Conservation (phyloP, 2,113 vertebrate species). For the Ceyx melanurus region DNA sequence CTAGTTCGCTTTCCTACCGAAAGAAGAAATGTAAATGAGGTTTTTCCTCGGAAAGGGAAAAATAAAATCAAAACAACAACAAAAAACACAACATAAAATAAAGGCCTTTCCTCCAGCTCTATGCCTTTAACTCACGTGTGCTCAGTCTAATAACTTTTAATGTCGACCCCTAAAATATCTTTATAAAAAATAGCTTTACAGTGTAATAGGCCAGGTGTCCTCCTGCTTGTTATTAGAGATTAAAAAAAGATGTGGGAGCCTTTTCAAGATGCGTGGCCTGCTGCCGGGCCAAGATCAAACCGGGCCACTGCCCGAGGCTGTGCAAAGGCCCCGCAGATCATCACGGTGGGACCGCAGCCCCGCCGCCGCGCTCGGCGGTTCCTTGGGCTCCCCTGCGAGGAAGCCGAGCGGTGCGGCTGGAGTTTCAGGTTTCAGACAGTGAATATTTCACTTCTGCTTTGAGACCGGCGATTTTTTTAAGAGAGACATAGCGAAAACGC, state of each 20-base stretch:
- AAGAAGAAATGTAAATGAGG: conserved; percentile 55
- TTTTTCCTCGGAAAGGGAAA: conserved; percentile 40
- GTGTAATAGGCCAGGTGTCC: conserved; percentile 79
- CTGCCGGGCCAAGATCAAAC: neutral
- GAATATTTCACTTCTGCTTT: conserved; percentile 82
- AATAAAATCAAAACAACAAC: neutral
- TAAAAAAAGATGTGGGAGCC: conserved; percentile 72
- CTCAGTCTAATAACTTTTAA: conserved; percentile 83
- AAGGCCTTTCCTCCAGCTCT: conserved; percentile 71
- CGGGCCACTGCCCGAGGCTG: neutral
- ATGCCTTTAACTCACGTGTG: conserved; percentile 74
- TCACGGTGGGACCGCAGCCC: neutral
- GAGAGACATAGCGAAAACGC: conserved; percentile 52
- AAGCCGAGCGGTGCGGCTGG: conserved; percentile 57
- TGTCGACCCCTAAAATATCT: conserved; percentile 80
- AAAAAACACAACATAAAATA: neutral
- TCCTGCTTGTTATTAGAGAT: conserved; percentile 74
- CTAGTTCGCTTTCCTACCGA: conserved; percentile 55
- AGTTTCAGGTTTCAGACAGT: conserved; percentile 76
- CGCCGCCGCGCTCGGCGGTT: neutral
- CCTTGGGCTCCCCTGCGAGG: neutral
- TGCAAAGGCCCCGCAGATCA: neutral
- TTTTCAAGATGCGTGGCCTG: conserved; percentile 52
- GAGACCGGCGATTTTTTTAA: conserved; percentile 46
- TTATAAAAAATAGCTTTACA: conserved; percentile 82